phyloP scores from a whole-genome alignment of 2,797 vertebrate species.

The Pantherophis alleghaniensis region DNA sequence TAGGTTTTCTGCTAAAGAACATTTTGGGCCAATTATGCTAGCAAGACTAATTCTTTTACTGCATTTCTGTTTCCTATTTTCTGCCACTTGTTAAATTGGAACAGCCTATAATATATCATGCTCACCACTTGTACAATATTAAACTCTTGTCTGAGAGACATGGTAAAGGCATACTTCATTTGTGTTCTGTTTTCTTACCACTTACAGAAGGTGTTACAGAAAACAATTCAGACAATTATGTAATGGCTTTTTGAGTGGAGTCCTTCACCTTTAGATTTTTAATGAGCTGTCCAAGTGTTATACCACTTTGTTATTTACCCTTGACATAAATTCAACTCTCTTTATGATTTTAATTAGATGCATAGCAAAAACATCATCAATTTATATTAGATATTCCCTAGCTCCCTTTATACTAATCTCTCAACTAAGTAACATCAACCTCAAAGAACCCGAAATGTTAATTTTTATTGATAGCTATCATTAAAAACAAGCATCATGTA shows the following conservation, averaged over 20 bases:
- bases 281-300: conserved; percentile 59
- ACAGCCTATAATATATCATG: background rate
- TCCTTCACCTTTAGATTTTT: conserved; percentile 56
- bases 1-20: background rate
- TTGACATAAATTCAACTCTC: conserved; percentile 70
- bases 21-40: conserved; percentile 1
- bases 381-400: conserved; percentile 69
- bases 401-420: conserved; percentile 64
- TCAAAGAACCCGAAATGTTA: conserved; percentile 64
- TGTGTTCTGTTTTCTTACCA: conserved; percentile 14
- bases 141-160: background rate
- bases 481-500: conserved; percentile 65
- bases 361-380: conserved; percentile 69
- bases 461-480: conserved; percentile 72
- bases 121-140: conserved; percentile 4
- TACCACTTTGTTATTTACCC: conserved; percentile 71
- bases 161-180: conserved; percentile 9
- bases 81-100: conserved; percentile 1
- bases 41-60: background rate
- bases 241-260: conserved; percentile 41
- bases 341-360: conserved; percentile 73
- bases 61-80: background rate
- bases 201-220: conserved; percentile 19
- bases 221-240: conserved; percentile 31
- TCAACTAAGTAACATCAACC: conserved; percentile 57